phyloP scores from a whole-genome alignment of 1,140 invertebrate genomes.

The Caerostris darwini region DNA sequence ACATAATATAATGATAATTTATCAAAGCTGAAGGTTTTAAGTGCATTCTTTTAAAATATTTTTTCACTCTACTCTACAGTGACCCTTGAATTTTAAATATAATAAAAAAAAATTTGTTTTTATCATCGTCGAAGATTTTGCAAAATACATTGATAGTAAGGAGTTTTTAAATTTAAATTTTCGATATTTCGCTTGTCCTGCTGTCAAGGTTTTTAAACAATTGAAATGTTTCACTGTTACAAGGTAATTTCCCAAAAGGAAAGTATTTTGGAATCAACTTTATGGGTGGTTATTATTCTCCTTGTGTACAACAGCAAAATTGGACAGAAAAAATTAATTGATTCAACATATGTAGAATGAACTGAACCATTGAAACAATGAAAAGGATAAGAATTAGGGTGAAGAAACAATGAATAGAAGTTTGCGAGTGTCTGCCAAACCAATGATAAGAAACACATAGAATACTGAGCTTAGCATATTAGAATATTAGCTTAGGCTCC shows the following conservation, averaged over 20 bases:
- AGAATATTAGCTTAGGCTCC: not conserved
- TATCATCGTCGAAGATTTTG: not conserved
- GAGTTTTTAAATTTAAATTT: not conserved
- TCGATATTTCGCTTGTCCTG: not conserved
- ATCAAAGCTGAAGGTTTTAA: too few species aligned
- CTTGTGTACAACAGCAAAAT: not conserved
- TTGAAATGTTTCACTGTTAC: not conserved
- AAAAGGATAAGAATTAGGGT: not conserved
- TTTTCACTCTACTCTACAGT: too few species aligned
- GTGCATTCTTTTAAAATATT: too few species aligned
- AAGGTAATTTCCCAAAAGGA: not conserved
- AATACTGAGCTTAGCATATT: not conserved
- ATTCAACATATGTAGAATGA: not conserved
- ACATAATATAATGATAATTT: too few species aligned
- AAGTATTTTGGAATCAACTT: not conserved
- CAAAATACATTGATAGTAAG: not conserved
- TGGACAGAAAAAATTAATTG: not conserved
- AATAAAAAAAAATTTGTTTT: too few species aligned
- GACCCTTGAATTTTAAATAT: too few species aligned
- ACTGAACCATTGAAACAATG: not conserved
- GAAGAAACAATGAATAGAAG: not conserved
- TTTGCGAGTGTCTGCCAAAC: not conserved
- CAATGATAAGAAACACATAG: not conserved
- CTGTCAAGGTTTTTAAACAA: slow-evolving; percentile 15
- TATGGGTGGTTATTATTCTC: not conserved